Conservation (phyloP, 1,140 invertebrate species). For the Aphis gossypii region DNA sequence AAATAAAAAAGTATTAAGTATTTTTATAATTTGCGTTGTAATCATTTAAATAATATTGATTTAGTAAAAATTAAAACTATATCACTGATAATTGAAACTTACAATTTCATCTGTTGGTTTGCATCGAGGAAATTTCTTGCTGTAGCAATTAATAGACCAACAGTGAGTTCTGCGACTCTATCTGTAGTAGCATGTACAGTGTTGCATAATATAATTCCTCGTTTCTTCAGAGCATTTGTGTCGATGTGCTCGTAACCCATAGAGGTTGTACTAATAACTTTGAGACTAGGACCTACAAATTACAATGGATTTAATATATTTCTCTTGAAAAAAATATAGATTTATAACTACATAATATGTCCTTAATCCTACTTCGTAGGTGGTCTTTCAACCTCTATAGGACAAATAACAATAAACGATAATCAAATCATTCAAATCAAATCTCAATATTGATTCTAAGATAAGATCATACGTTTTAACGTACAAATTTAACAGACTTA, state of each 20-base stretch:
- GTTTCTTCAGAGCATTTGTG: conserved; percentile 72
- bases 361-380: too few species aligned
- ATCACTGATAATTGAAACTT: conserved; percentile 54
- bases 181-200: conserved; percentile 90
- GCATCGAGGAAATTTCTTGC: conserved; percentile 84
- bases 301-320: neutral
- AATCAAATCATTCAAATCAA: too few species aligned
- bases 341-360: neutral
- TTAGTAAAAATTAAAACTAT: too few species aligned
- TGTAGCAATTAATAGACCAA: conserved; percentile 80
- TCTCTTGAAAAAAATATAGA: neutral
- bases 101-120: conserved; percentile 73
- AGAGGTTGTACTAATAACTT: conserved; percentile 90
- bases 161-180: conserved; percentile 87
- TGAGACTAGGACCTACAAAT: conserved; percentile 70
- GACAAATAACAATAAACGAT: too few species aligned
- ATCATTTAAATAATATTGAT: too few species aligned
- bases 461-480: too few species aligned
- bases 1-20: too few species aligned
- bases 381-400: too few species aligned
- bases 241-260: conserved; percentile 89
- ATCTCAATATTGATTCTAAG: too few species aligned
- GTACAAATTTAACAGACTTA: too few species aligned
- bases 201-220: conserved; percentile 80
- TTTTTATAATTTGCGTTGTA: too few species aligned